Evolutionary conservation across 2,113 vertebrate species (phyloP).

Genomic region (Corythaeola cristata): DNA sequence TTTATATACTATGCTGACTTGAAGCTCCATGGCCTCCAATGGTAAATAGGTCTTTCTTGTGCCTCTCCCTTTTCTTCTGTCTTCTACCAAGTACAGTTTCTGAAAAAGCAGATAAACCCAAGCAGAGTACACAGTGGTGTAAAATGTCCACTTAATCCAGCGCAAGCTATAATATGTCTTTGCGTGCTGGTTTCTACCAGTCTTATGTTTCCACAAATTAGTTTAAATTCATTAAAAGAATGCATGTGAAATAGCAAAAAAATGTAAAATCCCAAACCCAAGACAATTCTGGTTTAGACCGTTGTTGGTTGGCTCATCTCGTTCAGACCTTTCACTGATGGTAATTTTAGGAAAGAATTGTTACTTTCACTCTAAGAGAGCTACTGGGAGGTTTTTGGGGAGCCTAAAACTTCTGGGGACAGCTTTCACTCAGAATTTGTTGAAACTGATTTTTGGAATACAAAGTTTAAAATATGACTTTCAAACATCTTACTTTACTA

Average conservation of each 20-base stretch:
- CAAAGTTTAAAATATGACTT: neutral
- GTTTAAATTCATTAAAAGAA: neutral
- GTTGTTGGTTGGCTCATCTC: neutral
- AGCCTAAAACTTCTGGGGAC: neutral
- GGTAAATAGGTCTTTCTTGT: neutral
- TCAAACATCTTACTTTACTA: neutral
- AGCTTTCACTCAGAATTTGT: neutral
- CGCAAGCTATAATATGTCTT: neutral
- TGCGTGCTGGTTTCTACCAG: neutral
- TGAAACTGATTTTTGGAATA: neutral
- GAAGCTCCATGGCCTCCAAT: neutral
- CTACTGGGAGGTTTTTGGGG: neutral
- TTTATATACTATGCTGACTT: neutral
- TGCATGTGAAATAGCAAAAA: neutral
- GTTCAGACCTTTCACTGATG: neutral
- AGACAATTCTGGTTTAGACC: neutral
- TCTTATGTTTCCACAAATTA: neutral
- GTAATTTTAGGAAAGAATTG: neutral
- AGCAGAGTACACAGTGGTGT: neutral
- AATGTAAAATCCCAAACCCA: too few species aligned
- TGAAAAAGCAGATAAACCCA: neutral
- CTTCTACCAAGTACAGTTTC: neutral
- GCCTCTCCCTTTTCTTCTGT: neutral
- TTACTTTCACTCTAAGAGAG: neutral
- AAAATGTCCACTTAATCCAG: neutral